Base-by-base conservation (phyloP, 1,140 invertebrate species). In the Hyposmocoma kahamanoa region DNA sequence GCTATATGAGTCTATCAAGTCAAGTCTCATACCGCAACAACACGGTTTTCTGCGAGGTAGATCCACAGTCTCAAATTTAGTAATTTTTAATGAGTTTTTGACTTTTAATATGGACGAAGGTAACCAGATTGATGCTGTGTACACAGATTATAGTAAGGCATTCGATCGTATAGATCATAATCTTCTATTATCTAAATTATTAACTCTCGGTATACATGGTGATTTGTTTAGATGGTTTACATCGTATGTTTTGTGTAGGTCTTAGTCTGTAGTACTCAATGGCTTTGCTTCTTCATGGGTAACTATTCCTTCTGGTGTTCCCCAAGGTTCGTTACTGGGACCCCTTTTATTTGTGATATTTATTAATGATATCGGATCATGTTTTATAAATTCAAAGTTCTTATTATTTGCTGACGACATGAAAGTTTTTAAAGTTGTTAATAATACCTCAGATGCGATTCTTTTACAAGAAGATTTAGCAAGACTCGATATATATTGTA, bases 131-230 rank as follows among this genome's bases (percentile, higher is more conserved):
- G 47, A 59, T 22, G 36, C 20, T 0, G 42, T 58, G 2, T 46
- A 54, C 17, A 53, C 41, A 0, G 51, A 58, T 28, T 54, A 52
- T 20, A n/a, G n/a, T 18, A 52, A 57, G 26, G 44, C 49, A 1
- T 57, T 57, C 26, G 50, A 57, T 34, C 24, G 28, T 8, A 30
- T 51, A 6, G 19, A 19, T 38, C 48, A 56, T 20, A 19, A 30
- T 19, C 28, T 24, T 1, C 18, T 45, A 9, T 11, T 45, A 1
- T 2, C 9, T 2, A 45, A 45, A 19, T n/a, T 45, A 20, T 30
- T 15, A 17, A 28, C 18, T 6, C 6, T 45, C 15, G 42, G 42
- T 45, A 30, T 45, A 4, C 42, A 45, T n/a, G 42, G 42, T 2
- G 44, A 47, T 21, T 21, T 47, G 1, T 20, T 47, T 18, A 30